A percentile compares a stretch with the other conserved stretches of the same genome.
These are phyloP conservation scores for Poecilobothrus nobilitatus DNA, from an alignment of 2,888 invertebrate genomes.

Conservation along the genomic window DNA sequence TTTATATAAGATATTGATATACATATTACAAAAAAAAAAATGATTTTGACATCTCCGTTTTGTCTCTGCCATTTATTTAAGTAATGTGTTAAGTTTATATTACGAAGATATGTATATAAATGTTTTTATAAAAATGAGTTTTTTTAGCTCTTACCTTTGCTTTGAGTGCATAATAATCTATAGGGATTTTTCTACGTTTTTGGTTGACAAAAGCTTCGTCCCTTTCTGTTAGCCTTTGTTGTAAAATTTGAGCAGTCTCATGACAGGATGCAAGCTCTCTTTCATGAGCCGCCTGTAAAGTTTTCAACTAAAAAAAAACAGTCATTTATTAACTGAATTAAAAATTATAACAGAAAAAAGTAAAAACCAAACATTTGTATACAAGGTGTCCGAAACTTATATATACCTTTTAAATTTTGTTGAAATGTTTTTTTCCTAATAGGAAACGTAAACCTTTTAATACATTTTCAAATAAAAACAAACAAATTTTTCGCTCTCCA, in stretches of 20 bases:
- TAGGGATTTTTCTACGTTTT: conserved; percentile 42
- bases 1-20: too few relatives aligned
- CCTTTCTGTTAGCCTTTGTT: conserved; percentile 41
- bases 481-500: too few relatives aligned
- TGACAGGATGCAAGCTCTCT: conserved; percentile 52
- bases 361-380: conserved; percentile 11
- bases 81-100: too few relatives aligned
- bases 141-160: conserved; percentile 39
- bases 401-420: too few relatives aligned
- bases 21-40: too few relatives aligned
- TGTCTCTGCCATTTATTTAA: too few relatives aligned
- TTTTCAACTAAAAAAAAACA: conserved; percentile 55
- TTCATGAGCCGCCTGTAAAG: conserved; percentile 63
- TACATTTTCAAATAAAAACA: too few relatives aligned
- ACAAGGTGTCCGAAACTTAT: neutral
- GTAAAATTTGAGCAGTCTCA: conserved; percentile 41
- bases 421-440: too few relatives aligned
- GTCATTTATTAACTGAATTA: conserved; percentile 6
- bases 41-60: too few relatives aligned
- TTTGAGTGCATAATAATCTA: conserved; percentile 44
- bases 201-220: conserved; percentile 41
- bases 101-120: too few relatives aligned
- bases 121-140: too few relatives aligned
- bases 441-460: too few relatives aligned
- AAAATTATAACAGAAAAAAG: neutral